Percentiles rank a stretch among this genome's conserved stretches.
Evolutionary conservation across 1,140 invertebrate genomes (phyloP).

Genomic region (Chrysomallon squamiferum): DNA sequence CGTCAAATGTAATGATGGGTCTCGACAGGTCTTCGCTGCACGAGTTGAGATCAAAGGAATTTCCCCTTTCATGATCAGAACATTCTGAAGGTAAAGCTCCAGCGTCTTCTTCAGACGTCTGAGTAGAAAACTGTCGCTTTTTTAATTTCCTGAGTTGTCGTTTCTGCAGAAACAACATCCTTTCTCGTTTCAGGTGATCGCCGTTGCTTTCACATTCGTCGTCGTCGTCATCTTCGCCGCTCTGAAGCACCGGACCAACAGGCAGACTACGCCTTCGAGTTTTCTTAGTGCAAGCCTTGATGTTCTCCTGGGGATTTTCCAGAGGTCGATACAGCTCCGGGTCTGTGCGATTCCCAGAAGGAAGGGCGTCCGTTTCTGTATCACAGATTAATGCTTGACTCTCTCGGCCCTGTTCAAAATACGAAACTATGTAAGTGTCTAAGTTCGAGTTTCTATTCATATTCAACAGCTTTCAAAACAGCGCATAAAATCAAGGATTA

Average conservation of each 20-base stretch:
- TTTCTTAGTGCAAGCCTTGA: not conserved
- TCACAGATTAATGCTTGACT: not conserved
- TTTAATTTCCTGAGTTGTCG: not conserved
- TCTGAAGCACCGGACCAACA: not conserved
- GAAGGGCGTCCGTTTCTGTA: not conserved
- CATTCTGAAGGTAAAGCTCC: not conserved
- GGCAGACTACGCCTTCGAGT: constrained; percentile 1
- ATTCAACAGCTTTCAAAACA: too few relatives aligned
- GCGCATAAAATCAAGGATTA: too few relatives aligned
- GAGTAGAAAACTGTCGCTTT: not conserved
- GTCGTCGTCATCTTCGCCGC: constrained; percentile 1
- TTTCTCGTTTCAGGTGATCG: not conserved
- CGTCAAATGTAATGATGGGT: too few relatives aligned
- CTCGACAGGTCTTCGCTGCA: too few relatives aligned
- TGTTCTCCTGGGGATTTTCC: not conserved
- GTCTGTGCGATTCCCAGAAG: constrained; percentile 4
- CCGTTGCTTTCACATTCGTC: constrained; percentile 3
- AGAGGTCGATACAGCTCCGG: not conserved
- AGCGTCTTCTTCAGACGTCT: not conserved
- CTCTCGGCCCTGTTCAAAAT: not conserved
- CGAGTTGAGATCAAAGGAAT: not conserved
- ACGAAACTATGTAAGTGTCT: not conserved
- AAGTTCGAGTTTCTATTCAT: too few relatives aligned
- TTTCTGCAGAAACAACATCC: constrained; percentile 3
- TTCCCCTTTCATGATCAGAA: not conserved